phyloP scores from a whole-genome alignment of 2,113 vertebrate species.

The Capreolus pygargus region DNA sequence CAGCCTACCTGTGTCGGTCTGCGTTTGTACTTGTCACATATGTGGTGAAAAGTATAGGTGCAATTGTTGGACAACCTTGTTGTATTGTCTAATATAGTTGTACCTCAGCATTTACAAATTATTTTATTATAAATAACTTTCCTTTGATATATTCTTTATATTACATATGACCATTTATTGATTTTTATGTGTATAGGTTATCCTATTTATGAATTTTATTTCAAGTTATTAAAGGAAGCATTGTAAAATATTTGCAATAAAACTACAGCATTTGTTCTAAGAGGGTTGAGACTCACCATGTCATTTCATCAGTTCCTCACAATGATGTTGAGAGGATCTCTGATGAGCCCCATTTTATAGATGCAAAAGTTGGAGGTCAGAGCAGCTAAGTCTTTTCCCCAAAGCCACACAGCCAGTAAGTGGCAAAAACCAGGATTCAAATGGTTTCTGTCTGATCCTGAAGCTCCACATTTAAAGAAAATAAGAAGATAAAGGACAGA shows the following conservation, averaged over 20 bases:
- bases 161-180: neutral
- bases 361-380: neutral
- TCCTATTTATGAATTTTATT: neutral
- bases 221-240: neutral
- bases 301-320: neutral
- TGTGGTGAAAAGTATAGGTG: neutral
- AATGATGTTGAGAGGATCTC: neutral
- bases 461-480: neutral
- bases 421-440: neutral
- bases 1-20: neutral
- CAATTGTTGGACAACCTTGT: neutral
- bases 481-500: neutral
- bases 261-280: neutral
- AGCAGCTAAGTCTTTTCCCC: neutral
- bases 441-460: neutral
- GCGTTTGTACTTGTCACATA: neutral
- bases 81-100: neutral
- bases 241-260: neutral
- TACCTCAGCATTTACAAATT: neutral
- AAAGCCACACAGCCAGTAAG: neutral
- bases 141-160: neutral
- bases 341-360: neutral
- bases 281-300: neutral
- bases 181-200: neutral
- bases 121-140: neutral